Evolutionary conservation across 2,888 invertebrate genomes (phyloP), one percentile per base, ranked within the genome.

Genomic region (Heterodera filipjevi): DNA sequence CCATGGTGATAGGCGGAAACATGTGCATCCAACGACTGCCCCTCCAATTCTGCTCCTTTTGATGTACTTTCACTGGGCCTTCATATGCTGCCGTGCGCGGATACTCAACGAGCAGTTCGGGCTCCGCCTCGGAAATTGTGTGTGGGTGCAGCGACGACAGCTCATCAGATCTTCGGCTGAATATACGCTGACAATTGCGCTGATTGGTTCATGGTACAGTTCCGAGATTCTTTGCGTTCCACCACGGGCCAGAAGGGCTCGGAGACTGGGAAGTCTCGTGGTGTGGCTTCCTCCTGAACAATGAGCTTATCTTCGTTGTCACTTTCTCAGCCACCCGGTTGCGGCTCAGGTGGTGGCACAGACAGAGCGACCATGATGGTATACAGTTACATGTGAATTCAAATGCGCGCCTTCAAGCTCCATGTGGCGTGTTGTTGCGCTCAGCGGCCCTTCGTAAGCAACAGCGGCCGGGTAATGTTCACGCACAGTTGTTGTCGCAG

Each of bases 1-100:
- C 82, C 82, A 33, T 68, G 59, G 81, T 82, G 82, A 78, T 83
- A 82, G 46, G 82, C 80, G 30, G 77, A 33, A n/a, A 84, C 84
- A 73, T 83, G 82, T 64, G 77, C 76, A 46, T 80, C 77, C 53
- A 84, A 78, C 49, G 84, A 82, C 22, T 77, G 32, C 14, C 79
- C 82, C n/a, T 83, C 80, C 73, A 82, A 66, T 74, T 82, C 81
- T 32, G n/a, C 19, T 6, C 44, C 27, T 49, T n/a, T 44, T 22
- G 30, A 30, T 27, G 32, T 74, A 35, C 33, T 46, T n/a, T 32
- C 16, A 8, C 82, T 35, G 49, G 84, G 84, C 59, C 84, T 84
- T 19, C 79, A 76, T 64, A 84, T 33, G 76, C 33, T 71, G 81
- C 81, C 49, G 83, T 78, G 19, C 75, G 49, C 35, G 85, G 83